Conservation (phyloP, 35 echinoderm and acorn worm genomes). For the Eucidaris tribuloides region DNA sequence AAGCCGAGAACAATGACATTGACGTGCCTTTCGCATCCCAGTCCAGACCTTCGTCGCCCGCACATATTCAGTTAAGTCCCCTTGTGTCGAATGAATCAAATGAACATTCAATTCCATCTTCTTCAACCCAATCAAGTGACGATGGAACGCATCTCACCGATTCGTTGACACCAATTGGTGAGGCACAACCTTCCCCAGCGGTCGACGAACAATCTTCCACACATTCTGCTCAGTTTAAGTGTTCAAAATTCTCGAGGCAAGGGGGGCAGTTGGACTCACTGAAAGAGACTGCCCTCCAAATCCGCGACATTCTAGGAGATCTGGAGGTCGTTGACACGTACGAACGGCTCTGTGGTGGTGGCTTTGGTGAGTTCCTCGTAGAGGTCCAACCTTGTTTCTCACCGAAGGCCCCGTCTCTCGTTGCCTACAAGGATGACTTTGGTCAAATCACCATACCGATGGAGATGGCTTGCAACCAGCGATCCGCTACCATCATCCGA, state of each 20-base stretch:
- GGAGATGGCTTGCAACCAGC: not conserved
- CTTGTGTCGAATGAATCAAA: too few species aligned
- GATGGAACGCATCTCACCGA: not conserved
- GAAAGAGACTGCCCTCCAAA: not conserved
- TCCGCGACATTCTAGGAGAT: not conserved
- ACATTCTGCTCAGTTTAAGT: not conserved
- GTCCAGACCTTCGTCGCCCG: too few species aligned
- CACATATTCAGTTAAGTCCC: too few species aligned
- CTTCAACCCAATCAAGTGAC: not conserved
- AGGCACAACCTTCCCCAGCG: not conserved
- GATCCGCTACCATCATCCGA: not conserved
- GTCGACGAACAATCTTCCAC: not conserved
- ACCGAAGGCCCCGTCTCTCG: not conserved
- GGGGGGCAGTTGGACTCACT: not conserved
- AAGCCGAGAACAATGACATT: too few species aligned
- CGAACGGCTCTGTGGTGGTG: not conserved
- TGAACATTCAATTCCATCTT: too few species aligned
- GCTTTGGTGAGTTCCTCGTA: not conserved
- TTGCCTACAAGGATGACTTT: conserved; percentile 3
- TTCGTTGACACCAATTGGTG: not conserved
- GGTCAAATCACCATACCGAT: not conserved
- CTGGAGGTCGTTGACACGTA: not conserved
- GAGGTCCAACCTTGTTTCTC: not conserved
- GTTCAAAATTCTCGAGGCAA: too few species aligned
- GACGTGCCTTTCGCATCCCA: too few species aligned